Evolutionary conservation across 2,113 vertebrate genomes (phyloP).

Genomic region (Mormyrus lacerda): DNA sequence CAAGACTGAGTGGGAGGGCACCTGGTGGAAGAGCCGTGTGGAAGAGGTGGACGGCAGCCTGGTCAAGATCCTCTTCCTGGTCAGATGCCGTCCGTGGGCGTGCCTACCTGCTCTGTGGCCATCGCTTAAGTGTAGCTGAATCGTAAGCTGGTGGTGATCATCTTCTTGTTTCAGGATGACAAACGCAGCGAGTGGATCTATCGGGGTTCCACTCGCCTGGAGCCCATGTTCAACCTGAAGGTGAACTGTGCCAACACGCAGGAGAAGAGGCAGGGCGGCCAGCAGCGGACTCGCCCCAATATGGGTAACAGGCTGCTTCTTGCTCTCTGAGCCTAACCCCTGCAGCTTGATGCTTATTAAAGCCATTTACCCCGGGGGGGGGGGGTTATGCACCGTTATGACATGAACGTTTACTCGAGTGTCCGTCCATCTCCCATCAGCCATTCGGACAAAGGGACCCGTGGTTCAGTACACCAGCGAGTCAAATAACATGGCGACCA

Average conservation of each 20-base stretch:
- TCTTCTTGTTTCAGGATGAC: slow-evolving; percentile 66
- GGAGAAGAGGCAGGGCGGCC: slow-evolving; percentile 87
- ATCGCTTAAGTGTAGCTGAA: background rate
- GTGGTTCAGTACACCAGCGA: slow-evolving; percentile 92
- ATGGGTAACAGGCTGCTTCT: slow-evolving; percentile 65
- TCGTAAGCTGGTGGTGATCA: background rate
- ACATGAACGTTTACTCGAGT: background rate
- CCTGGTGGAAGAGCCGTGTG: slow-evolving; percentile 96
- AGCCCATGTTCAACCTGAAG: slow-evolving; percentile 98
- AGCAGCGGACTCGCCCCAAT: slow-evolving; percentile 81
- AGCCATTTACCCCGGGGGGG: background rate
- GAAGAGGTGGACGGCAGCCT: slow-evolving; percentile 96
- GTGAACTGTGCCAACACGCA: slow-evolving; percentile 78
- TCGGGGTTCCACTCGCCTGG: slow-evolving; percentile 85
- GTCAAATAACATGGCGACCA: slow-evolving; percentile 37
- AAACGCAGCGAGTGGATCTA: slow-evolving; percentile 98
- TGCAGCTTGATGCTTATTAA: no score
- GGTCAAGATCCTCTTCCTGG: slow-evolving; percentile 96
- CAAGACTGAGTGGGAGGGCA: slow-evolving; percentile 98
- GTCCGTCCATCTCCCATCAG: slow-evolving; percentile 58
- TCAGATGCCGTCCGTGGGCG: slow-evolving; percentile 41
- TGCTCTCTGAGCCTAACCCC: background rate
- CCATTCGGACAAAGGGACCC: slow-evolving; percentile 84
- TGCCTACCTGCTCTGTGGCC: background rate
- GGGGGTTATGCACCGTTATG: background rate